phyloP scores from a whole-genome alignment of 2,797 vertebrate genomes.

The Melanotaenia nigrans region DNA sequence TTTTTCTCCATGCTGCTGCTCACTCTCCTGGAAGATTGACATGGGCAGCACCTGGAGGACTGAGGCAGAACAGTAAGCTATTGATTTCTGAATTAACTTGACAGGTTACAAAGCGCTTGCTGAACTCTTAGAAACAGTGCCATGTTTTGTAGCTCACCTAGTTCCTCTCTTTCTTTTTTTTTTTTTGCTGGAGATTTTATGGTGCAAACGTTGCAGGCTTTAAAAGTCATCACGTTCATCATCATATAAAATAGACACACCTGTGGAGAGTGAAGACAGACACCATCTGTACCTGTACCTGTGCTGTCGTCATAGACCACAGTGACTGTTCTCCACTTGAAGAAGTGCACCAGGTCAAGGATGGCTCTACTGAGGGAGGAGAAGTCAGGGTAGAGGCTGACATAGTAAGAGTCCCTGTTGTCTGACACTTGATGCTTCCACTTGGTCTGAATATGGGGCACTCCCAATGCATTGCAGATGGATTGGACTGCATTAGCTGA shows the following conservation, averaged over 20 bases:
- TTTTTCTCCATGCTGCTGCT: slow-evolving; percentile 53
- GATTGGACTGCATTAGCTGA: slow-evolving; percentile 98
- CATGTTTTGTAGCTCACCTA: slow-evolving; percentile 53
- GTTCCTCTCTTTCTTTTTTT: slow-evolving; percentile 16
- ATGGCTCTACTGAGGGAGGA: slow-evolving; percentile 97
- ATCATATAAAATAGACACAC: slow-evolving; percentile 2
- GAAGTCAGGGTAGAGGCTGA: slow-evolving; percentile 98
- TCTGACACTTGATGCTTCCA: slow-evolving; percentile 99
- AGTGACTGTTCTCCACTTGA: slow-evolving; percentile 98
- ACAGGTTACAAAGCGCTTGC: slow-evolving; percentile 76
- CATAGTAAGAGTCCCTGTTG: slow-evolving; percentile 98
- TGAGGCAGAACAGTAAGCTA: slow-evolving; percentile 74
- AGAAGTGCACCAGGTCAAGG: slow-evolving; percentile 98
- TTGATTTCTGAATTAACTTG: slow-evolving; percentile 81
- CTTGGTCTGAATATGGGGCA: slow-evolving; percentile 97
- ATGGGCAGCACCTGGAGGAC: slow-evolving; percentile 76
- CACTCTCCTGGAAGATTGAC: slow-evolving; percentile 75
- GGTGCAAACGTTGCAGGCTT: slow-evolving; percentile 20
- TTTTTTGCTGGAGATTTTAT: slow-evolving; percentile 28
- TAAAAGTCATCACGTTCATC: slow-evolving; percentile 15
- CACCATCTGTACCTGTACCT: slow-evolving; percentile 85
- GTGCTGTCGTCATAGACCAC: slow-evolving; percentile 99
- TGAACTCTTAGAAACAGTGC: slow-evolving; percentile 61
- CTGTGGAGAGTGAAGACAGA: slow-evolving; percentile 46
- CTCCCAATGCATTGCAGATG: slow-evolving; percentile 97